Percentiles rank a stretch among this genome's conserved stretches.
These are phyloP conservation scores for Eudemis profundana DNA, from an alignment of 2,888 invertebrate genomes.

Conservation along the genomic window DNA sequence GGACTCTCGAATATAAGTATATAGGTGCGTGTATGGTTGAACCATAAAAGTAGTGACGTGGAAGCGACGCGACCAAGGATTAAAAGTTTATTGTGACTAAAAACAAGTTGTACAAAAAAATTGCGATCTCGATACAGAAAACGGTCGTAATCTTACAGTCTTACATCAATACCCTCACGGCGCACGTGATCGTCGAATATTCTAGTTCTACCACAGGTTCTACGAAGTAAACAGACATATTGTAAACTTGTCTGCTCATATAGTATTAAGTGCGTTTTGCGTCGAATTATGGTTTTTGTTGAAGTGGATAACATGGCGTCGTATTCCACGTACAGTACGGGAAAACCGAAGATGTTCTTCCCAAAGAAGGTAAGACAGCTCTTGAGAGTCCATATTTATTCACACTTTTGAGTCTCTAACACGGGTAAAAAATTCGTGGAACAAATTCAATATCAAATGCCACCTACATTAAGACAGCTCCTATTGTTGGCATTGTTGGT, in stretches of 20 bases:
- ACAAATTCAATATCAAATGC: not conserved
- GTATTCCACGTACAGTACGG: slow-evolving; percentile 77
- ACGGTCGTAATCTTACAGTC: slow-evolving; percentile 64
- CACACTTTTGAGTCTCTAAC: slow-evolving; percentile 4
- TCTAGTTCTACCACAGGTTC: slow-evolving; percentile 73
- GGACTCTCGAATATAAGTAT: slow-evolving; percentile 54
- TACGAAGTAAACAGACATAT: slow-evolving; percentile 59
- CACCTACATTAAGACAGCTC: not conserved
- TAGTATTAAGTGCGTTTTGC: slow-evolving; percentile 69
- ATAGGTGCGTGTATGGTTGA: slow-evolving; percentile 55
- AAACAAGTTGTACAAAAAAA: slow-evolving; percentile 72
- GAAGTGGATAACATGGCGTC: slow-evolving; percentile 83
- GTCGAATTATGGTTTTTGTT: slow-evolving; percentile 82
- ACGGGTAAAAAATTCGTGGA: slow-evolving; percentile 1
- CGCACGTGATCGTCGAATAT: slow-evolving; percentile 76
- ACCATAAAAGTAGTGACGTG: slow-evolving; percentile 74
- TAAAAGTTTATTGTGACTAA: slow-evolving; percentile 79
- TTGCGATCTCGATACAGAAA: slow-evolving; percentile 64
- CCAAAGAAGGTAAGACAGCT: slow-evolving; percentile 78
- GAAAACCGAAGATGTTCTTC: slow-evolving; percentile 83
- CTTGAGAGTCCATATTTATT: slow-evolving; percentile 20
- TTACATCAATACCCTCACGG: slow-evolving; percentile 62
- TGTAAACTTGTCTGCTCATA: slow-evolving; percentile 67
- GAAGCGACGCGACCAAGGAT: slow-evolving; percentile 74
- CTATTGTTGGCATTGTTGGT: not conserved